Percentiles rank a stretch among this genome's conserved stretches.
Evolutionary conservation across 64 coral and sea anemone genomes (phyloP).

Genomic region (Pachyseris speciosa): DNA sequence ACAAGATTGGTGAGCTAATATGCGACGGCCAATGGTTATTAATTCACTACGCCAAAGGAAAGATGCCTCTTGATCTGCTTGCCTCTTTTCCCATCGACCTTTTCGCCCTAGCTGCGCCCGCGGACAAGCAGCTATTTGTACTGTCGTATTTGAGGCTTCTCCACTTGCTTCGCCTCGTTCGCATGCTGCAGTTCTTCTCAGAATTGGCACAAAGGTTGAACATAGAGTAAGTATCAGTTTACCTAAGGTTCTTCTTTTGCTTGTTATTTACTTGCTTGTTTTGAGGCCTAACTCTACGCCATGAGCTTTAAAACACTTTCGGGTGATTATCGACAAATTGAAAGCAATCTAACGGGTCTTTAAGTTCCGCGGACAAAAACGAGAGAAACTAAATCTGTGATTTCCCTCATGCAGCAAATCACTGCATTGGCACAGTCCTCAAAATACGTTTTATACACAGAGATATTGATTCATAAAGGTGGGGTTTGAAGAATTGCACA

Average conservation of each 20-base stretch:
- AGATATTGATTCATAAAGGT: no score
- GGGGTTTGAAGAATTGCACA: no score
- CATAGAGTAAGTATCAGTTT: slow-evolving; percentile 73
- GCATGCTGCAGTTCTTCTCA: slow-evolving; percentile 79
- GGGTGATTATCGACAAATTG: no score
- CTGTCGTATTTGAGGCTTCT: slow-evolving; percentile 76
- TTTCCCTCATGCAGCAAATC: no score
- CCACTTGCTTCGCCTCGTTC: slow-evolving; percentile 76
- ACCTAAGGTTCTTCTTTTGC: not conserved
- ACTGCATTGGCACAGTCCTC: no score
- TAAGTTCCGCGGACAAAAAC: no score
- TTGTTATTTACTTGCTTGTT: no score
- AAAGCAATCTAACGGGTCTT: no score
- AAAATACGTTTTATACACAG: no score
- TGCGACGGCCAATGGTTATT: slow-evolving; percentile 64
- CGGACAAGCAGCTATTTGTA: slow-evolving; percentile 55
- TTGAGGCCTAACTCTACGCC: no score
- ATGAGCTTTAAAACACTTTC: no score
- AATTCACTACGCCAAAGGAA: slow-evolving; percentile 71
- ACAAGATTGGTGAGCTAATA: slow-evolving; percentile 70
- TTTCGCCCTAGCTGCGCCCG: slow-evolving; percentile 75
- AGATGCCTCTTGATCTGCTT: slow-evolving; percentile 66
- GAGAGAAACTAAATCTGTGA: no score
- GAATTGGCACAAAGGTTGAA: slow-evolving; percentile 72
- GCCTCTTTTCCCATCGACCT: slow-evolving; percentile 85